phyloP scores from a whole-genome alignment of 2,888 invertebrate species.

The Eilema depressum region DNA sequence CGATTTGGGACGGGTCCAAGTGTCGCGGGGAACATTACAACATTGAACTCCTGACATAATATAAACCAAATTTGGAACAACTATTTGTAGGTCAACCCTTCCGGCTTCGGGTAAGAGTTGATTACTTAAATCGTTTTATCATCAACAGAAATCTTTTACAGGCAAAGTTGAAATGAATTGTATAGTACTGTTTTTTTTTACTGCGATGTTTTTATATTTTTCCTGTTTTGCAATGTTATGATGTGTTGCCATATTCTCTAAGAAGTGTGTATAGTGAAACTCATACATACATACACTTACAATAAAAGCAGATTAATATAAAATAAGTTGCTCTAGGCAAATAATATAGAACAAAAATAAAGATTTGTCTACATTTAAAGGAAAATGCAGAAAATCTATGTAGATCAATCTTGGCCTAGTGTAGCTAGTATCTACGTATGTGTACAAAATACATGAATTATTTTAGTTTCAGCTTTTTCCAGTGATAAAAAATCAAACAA shows the following conservation, averaged over 20 bases:
- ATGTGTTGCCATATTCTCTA: not conserved
- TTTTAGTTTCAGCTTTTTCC: not conserved
- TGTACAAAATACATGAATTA: not conserved
- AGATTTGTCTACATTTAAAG: not conserved
- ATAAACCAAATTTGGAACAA: not conserved
- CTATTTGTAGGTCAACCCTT: constrained; percentile 2
- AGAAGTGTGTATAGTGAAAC: not conserved
- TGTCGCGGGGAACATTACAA: constrained; percentile 4
- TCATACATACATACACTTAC: not conserved
- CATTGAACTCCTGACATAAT: not conserved
- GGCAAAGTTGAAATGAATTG: not conserved
- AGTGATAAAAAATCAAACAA: not conserved
- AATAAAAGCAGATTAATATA: not conserved
- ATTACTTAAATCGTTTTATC: constrained; percentile 4
- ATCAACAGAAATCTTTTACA: not conserved
- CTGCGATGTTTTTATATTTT: not conserved
- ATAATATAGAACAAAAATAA: not conserved
- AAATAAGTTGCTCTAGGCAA: not conserved
- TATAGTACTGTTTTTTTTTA: not conserved
- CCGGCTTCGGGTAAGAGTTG: not conserved
- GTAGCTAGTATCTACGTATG: not conserved
- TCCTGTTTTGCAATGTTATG: not conserved
- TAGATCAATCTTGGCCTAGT: not conserved
- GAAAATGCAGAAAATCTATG: not conserved
- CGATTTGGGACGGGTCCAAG: constrained; percentile 3